phyloP scores from a whole-genome alignment of 2,113 vertebrate genomes.

The Notothenia rossii region DNA sequence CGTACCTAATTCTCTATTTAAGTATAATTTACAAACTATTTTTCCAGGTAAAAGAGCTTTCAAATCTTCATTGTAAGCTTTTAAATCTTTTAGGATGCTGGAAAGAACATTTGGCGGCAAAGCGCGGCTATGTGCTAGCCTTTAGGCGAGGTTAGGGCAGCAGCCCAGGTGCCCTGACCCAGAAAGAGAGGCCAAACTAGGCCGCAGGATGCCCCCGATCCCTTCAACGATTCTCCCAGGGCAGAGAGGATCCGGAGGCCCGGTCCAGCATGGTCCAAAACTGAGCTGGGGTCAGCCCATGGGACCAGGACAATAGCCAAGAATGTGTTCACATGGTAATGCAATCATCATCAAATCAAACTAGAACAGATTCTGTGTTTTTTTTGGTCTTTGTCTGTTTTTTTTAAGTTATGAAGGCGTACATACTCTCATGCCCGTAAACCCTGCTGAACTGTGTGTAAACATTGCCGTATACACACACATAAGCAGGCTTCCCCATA shows the following conservation, averaged over 20 bases:
- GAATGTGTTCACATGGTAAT: conserved; percentile 76
- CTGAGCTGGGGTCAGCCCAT: conserved; percentile 43
- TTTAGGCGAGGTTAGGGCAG: conserved; percentile 47
- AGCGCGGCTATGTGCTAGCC: conserved; percentile 18
- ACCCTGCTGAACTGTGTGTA: conserved; percentile 49
- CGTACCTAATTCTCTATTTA: conserved; percentile 23
- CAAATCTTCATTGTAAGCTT: conserved; percentile 7
- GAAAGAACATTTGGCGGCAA: conserved; percentile 37
- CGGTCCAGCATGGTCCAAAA: conserved; percentile 53
- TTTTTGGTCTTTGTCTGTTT: conserved; percentile 49
- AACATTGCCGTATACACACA: conserved; percentile 33
- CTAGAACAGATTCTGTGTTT: conserved; percentile 48
- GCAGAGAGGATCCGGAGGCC: conserved; percentile 53
- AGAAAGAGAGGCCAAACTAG: conserved; percentile 74
- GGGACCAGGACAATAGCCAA: conserved; percentile 75
- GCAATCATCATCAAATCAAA: conserved; percentile 74
- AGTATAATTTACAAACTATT: background rate
- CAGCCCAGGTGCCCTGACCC: conserved; percentile 74
- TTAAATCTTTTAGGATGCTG: conserved; percentile 50
- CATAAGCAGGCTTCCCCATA: conserved; percentile 25
- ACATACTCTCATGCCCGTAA: conserved; percentile 47
- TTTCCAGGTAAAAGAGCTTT: conserved; percentile 17
- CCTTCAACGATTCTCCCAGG: conserved; percentile 61
- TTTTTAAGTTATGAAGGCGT: conserved; percentile 47
- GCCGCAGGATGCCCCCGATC: conserved; percentile 50